Conservation (phyloP, 2,797 vertebrate species). For the Leptodactylus fallax region DNA sequence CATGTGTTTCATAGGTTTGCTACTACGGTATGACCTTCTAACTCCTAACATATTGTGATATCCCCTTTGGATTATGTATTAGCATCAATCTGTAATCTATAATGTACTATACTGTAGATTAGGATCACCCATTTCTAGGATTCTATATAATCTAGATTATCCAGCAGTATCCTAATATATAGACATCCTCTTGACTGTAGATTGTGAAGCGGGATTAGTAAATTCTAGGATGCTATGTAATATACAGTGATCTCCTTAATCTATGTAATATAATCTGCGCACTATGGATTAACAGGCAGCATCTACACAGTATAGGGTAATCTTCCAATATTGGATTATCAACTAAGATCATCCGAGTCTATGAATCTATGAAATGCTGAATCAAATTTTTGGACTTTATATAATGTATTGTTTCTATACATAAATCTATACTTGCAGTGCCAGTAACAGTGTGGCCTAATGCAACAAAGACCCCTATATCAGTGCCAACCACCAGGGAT, state of each 20-base stretch:
- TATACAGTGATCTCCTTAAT: background rate
- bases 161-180: background rate
- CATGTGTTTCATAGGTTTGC: background rate
- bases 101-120: background rate
- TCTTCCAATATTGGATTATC: background rate
- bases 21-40: background rate
- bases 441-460: no score
- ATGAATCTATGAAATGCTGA: no score
- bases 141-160: background rate
- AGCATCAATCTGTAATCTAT: background rate
- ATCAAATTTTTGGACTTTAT: no score
- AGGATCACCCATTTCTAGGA: background rate
- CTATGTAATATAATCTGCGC: background rate
- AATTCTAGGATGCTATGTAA: background rate
- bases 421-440: no score
- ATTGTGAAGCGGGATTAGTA: background rate
- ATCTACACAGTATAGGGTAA: background rate
- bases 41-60: background rate
- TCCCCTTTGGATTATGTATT: background rate
- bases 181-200: background rate
- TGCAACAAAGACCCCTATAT: background rate
- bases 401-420: no score
- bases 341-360: background rate
- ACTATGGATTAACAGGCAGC: slow-evolving; percentile 6
- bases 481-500: background rate